Percentiles rank a stretch among this genome's conserved stretches.
phyloP scores from a whole-genome alignment of 2,113 vertebrate species.

The Sander vitreus region DNA sequence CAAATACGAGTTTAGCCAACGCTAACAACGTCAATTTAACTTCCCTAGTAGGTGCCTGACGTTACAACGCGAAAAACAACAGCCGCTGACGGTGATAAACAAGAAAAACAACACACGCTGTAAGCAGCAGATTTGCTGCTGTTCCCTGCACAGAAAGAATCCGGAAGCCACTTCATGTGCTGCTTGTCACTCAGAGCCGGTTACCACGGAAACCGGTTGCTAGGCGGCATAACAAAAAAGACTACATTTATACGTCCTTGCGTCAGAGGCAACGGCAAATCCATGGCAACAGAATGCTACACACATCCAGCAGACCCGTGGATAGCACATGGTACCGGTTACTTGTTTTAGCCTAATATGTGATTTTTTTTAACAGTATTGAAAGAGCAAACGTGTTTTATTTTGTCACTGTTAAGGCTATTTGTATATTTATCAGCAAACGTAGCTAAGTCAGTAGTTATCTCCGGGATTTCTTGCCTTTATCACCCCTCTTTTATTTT shows the following conservation, averaged over 20 bases:
- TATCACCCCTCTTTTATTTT: conserved; percentile 1
- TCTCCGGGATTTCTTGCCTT: background rate
- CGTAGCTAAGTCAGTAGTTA: background rate
- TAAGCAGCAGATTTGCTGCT: background rate
- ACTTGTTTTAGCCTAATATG: conserved; percentile 37
- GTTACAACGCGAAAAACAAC: background rate
- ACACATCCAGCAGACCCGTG: conserved; percentile 70
- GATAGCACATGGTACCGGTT: conserved; percentile 57
- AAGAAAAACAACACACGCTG: background rate
- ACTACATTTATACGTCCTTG: conserved; percentile 83
- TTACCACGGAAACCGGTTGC: conserved; percentile 86
- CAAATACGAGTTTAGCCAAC: background rate
- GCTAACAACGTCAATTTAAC: background rate
- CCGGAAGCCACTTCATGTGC: conserved; percentile 77
- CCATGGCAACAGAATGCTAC: conserved; percentile 85
- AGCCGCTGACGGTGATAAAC: background rate
- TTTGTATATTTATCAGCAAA: background rate
- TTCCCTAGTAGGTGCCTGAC: background rate
- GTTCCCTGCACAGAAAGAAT: conserved; percentile 54
- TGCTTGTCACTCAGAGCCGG: conserved; percentile 68
- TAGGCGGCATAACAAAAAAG: conserved; percentile 88
- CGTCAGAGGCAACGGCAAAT: conserved; percentile 86
- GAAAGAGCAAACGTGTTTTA: background rate
- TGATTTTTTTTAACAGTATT: background rate
- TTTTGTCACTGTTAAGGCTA: background rate